Conservation (phyloP, 2,113 vertebrate genomes). For the Epinephelus moara region DNA sequence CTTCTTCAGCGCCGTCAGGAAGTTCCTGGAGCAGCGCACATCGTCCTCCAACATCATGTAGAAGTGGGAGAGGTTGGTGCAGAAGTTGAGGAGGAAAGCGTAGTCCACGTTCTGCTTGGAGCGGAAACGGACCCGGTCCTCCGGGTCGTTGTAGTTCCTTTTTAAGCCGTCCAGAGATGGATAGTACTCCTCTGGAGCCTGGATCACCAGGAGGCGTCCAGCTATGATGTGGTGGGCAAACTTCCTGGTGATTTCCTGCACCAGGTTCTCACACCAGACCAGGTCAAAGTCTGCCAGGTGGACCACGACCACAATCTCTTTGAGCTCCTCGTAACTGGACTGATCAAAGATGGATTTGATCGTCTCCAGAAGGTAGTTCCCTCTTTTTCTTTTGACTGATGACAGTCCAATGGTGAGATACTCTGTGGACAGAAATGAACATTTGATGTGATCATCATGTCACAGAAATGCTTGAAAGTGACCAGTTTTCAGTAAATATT, state of each 20-base stretch:
- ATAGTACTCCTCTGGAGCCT: constrained; percentile 94
- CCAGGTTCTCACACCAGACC: constrained; percentile 90
- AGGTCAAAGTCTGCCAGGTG: constrained; percentile 92
- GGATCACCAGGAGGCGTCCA: constrained; percentile 94
- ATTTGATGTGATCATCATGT: background rate
- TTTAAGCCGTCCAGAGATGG: constrained; percentile 94
- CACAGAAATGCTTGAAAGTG: background rate
- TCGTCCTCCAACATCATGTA: constrained; percentile 99
- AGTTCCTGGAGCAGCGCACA: constrained; percentile 95
- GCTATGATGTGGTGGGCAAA: constrained; percentile 98
- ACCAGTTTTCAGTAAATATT: background rate
- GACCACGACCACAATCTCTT: constrained; percentile 94
- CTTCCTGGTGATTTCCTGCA: constrained; percentile 94
- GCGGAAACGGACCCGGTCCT: constrained; percentile 95
- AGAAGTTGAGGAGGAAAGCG: constrained; percentile 93
- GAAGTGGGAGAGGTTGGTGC: constrained; percentile 97
- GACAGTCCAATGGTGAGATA: constrained; percentile 97
- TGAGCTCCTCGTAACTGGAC: constrained; percentile 95
- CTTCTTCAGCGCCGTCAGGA: constrained; percentile 96
- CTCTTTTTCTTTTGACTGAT: constrained; percentile 95
- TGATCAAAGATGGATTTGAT: constrained; percentile 97
- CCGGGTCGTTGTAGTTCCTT: constrained; percentile 98
- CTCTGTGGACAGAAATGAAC: constrained; percentile 81
- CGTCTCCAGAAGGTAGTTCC: constrained; percentile 94
- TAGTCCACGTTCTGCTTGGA: constrained; percentile 99